Evolutionary conservation across 2,888 invertebrate species (phyloP), one percentile per base, ranked within the genome.

Genomic region (Serrognathus titanus): DNA sequence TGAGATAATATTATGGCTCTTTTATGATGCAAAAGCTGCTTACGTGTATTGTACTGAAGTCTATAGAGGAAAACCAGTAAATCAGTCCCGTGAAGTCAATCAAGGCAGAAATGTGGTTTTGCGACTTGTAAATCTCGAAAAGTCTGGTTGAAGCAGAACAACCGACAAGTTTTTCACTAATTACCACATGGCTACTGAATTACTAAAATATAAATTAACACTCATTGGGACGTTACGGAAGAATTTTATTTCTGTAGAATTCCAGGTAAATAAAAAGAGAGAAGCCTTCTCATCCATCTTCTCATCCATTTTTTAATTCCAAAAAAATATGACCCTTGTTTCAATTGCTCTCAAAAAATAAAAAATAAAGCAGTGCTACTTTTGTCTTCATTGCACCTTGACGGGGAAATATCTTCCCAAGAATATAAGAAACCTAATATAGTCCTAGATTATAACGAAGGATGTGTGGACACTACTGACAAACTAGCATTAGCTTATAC

Each of bases 281-380:
- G 49, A 56, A 35, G 39, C n/a, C n/a, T n/a, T n/a, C n/a, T n/a
- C n/a, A n/a, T n/a, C n/a, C n/a, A n/a, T 40, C 53, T 24, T 56
- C 63, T 51, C 48, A n/a, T n/a, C n/a, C n/a, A n/a, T 8, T 65
- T 63, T 59, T 61, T 48, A 5, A 65, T 63, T 58, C 61, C 65
- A 62, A 63, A 66, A n/a, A 57, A 60, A 65, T 47, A 56, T 59
- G 9, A 62, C 66, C 9, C 24, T 66, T 9, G 64, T 69, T 31
- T 69, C 68, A 40, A n/a, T 9, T 66, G 68, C 53, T 53, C 62
- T 6, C 63, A 67, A 36, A 67, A 16, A 16, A 55, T n/a, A n/a
- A n/a, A n/a, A n/a, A 52, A 56, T 48, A 67, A 69, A 57, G 55
- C 55, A 39, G 62, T 68, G n/a, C 8, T 66, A 12, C 35, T 61